Evolutionary conservation across 1,140 invertebrate species (phyloP).

Genomic region (Triops cancriformis): DNA sequence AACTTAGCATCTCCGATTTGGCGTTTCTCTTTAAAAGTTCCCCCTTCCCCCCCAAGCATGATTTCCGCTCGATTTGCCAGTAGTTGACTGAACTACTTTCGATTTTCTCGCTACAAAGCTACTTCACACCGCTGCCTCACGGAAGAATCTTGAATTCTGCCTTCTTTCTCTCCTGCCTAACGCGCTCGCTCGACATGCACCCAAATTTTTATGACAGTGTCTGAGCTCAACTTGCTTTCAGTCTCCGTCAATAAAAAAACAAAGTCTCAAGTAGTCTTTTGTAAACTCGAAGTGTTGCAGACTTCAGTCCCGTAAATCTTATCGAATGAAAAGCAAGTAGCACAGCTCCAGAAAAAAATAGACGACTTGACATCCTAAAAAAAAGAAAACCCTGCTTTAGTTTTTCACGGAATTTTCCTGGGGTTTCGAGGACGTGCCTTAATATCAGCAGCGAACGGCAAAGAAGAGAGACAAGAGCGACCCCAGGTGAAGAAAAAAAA

Average conservation of each 20-base stretch:
- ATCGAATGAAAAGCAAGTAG: background rate
- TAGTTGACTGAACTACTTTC: background rate
- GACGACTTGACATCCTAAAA: background rate
- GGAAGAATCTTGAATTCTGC: background rate
- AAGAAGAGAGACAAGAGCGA: background rate
- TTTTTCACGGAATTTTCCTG: background rate
- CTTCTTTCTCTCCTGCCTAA: background rate
- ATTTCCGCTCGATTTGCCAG: background rate
- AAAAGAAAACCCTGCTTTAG: background rate
- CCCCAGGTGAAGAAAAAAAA: background rate
- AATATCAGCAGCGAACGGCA: background rate
- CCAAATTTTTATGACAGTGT: background rate
- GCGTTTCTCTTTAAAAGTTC: background rate
- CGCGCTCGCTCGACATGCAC: background rate
- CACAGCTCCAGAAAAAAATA: background rate
- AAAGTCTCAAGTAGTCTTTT: constrained; percentile 11
- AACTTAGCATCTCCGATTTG: background rate
- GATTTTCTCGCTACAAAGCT: background rate
- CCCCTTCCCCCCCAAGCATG: background rate
- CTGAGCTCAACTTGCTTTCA: background rate
- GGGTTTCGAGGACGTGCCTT: background rate
- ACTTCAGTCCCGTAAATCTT: constrained; percentile 2
- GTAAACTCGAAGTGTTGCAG: background rate
- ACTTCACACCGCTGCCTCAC: too few species aligned
- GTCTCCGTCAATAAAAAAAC: background rate